Evolutionary conservation across 2,888 invertebrate species (phyloP), one percentile per base, ranked within the genome.

Genomic region (Heliothis peltigera): DNA sequence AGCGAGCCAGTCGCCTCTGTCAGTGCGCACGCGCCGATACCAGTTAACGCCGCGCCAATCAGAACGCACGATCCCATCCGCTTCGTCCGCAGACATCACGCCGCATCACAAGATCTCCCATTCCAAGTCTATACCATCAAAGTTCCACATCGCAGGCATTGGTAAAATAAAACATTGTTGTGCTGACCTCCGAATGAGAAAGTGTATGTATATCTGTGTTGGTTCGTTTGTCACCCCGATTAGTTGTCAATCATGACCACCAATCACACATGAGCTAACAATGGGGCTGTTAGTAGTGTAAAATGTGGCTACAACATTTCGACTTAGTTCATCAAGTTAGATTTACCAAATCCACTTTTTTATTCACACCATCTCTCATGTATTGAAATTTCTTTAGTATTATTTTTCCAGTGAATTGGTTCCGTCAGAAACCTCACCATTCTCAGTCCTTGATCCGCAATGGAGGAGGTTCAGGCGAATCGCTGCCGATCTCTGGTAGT

Each of bases 31-130:
- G 56, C 97, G 97, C 55, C 96, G 97, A 74, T 96, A 97, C 82
- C 96, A 97, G 48, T 90, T 98, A 25, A 98, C 98, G 0, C 98
- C 98, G 46, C 94, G 98, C n/a, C 98, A 98, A 79, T 98, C 98
- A 44, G 98, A 98, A 85, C 95, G 97, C 17, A 97, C 97, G 53
- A 95, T 98, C 35, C 84, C 96, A 86, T 83, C 93, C 76, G 86
- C 96, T 89, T 95, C 97, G 0, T 96, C 97, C 94, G 96, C 85
- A 87, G 96, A 92, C 94, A 91, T 98, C 70, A 98, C 98, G 0
- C 98, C 98, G 1, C 98, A 97, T 82, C 94, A 92, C 72, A 89
- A 90, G 75, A 88, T 92, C 73, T 85, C 92, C n/a, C 95, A 95
- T 79, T 88, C 95, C 28, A 96, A 96, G 86, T 91, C 95, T 1